Conservation (phyloP, 2,888 invertebrate species). For the Dryomyza anilis region DNA sequence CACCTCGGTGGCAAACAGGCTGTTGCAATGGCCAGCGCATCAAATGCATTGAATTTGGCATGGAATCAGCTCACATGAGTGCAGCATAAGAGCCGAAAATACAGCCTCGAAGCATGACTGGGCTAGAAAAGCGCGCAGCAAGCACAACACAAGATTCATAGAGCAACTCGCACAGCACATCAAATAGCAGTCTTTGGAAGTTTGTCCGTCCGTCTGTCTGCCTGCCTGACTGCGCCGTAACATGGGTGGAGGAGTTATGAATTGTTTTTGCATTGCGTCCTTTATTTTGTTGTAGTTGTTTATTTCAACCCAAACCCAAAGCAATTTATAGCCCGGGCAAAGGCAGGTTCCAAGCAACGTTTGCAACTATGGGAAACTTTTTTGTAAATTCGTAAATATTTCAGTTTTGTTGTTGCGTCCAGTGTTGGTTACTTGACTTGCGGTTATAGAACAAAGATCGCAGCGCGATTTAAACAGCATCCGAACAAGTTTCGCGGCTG, state of each 20-base stretch:
- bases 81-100: not conserved
- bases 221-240: no score
- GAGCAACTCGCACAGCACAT: conserved; percentile 13
- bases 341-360: not conserved
- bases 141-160: not conserved
- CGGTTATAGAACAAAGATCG: conserved; percentile 15
- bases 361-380: conserved; percentile 20
- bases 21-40: no score
- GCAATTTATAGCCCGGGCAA: conserved; percentile 20
- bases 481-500: no score
- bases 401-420: not conserved
- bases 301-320: conserved; percentile 3
- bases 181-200: no score
- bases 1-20: no score
- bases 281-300: conserved; percentile 14
- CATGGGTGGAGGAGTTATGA: conserved; percentile 25
- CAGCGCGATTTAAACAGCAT: not conserved
- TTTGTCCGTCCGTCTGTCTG: no score
- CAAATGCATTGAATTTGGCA: no score
- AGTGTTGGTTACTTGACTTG: not conserved
- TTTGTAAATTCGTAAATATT: not conserved
- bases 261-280: conserved; percentile 20
- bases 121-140: not conserved
- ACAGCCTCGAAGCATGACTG: not conserved
- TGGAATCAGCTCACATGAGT: no score